phyloP scores from a whole-genome alignment of 2,113 vertebrate species.

The Pterocles gutturalis region DNA sequence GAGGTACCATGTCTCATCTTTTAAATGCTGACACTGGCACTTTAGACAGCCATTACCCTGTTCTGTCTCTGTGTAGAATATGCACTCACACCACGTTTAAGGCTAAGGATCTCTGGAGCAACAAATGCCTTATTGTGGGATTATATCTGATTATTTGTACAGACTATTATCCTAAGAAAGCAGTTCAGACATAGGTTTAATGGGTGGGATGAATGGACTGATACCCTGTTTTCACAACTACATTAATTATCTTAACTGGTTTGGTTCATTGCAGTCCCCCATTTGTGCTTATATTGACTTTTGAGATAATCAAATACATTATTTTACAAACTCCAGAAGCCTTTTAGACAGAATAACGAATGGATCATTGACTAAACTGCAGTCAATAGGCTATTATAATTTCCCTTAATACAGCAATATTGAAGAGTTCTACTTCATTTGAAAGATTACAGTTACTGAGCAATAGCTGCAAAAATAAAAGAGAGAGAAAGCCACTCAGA shows the following conservation, averaged over 20 bases:
- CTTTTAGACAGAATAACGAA: conserved; percentile 75
- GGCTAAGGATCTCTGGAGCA: neutral
- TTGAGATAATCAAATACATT: conserved; percentile 75
- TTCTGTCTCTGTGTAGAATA: neutral
- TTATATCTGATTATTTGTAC: neutral
- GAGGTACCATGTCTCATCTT: neutral
- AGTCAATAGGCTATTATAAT: conserved; percentile 80
- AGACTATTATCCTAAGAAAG: neutral
- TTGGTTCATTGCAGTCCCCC: conserved; percentile 31
- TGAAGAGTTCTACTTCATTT: conserved; percentile 58
- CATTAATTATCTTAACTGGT: conserved; percentile 19
- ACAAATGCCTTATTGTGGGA: neutral
- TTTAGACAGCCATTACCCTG: neutral
- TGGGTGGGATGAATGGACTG: neutral
- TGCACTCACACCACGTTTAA: neutral
- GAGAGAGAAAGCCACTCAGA: neutral
- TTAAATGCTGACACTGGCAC: neutral
- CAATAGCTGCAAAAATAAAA: conserved; percentile 46
- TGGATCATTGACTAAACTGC: conserved; percentile 70
- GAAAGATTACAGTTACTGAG: conserved; percentile 60
- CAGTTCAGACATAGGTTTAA: neutral
- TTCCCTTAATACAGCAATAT: conserved; percentile 77
- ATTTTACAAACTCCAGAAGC: conserved; percentile 66
- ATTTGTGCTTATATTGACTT: conserved; percentile 71
- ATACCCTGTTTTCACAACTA: neutral